Conservation (phyloP, 2,888 invertebrate genomes). For the Lasioglossum figueresi region DNA sequence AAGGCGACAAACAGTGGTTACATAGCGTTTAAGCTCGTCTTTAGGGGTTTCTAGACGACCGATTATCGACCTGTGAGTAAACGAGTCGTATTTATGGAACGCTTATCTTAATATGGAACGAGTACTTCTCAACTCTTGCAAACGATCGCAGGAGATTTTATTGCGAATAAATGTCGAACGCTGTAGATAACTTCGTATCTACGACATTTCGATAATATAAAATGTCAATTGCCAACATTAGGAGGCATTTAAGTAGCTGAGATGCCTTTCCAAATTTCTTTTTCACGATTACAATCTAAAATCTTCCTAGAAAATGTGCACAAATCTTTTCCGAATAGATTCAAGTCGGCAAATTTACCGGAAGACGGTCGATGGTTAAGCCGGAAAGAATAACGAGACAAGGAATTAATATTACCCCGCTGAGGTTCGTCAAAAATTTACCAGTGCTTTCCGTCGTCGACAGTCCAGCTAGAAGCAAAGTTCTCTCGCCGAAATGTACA, state of each 20-base stretch:
- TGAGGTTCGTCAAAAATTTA: conserved; percentile 41
- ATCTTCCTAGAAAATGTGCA: background rate
- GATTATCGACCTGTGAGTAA: conserved; percentile 22
- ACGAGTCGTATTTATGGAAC: conserved; percentile 32
- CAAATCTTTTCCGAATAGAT: too few relatives aligned
- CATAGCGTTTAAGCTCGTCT: conserved; percentile 28
- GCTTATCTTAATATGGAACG: background rate
- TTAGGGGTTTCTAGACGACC: conserved; percentile 26
- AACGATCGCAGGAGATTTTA: conserved; percentile 7
- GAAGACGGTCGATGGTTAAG: conserved; percentile 15
- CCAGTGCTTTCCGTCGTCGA: conserved; percentile 47
- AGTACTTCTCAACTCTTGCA: background rate
- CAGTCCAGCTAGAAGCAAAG: conserved; percentile 35
- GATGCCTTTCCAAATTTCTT: background rate
- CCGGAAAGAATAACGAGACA: conserved; percentile 39
- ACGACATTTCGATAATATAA: background rate
- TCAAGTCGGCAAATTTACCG: background rate
- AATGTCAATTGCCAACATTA: background rate
- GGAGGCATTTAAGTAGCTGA: background rate
- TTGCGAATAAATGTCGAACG: background rate
- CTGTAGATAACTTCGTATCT: background rate
- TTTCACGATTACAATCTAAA: background rate
- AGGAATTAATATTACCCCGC: conserved; percentile 47
- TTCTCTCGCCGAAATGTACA: conserved; percentile 4
- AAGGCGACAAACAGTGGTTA: conserved; percentile 17